A percentile compares a stretch with the other conserved stretches of the same genome.
Evolutionary conservation across 2,888 invertebrate genomes (phyloP).

Genomic region (Aphidius colemani): DNA sequence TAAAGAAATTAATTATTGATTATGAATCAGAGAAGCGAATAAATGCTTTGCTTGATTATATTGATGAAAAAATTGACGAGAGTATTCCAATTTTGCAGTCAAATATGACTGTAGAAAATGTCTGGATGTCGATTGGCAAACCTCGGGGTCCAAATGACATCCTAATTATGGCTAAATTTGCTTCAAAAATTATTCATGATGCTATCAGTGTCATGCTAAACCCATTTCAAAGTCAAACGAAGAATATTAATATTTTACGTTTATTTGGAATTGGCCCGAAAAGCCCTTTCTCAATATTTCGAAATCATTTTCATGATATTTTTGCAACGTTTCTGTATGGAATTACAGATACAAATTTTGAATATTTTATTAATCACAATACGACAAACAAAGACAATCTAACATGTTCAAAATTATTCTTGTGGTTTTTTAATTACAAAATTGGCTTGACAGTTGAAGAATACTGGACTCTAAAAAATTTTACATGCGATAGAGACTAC

Average conservation of each 20-base stretch:
- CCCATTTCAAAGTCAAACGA: conserved; percentile 24
- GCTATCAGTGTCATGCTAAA: conserved; percentile 31
- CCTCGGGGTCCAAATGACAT: conserved; percentile 39
- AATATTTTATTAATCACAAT: conserved; percentile 31
- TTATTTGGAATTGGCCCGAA: conserved; percentile 46
- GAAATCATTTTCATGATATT: conserved; percentile 44
- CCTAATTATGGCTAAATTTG: conserved; percentile 43
- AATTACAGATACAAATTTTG: conserved; percentile 41
- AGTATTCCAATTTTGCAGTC: conserved; percentile 37
- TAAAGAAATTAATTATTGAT: conserved; percentile 37
- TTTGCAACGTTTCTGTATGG: conserved; percentile 47
- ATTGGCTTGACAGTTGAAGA: conserved; percentile 42
- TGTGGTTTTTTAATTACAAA: conserved; percentile 41
- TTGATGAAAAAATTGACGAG: conserved; percentile 48
- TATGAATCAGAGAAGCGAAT: conserved; percentile 25
- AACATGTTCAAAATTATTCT: conserved; percentile 43
- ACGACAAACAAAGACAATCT: conserved; percentile 25
- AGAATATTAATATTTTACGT: conserved; percentile 40
- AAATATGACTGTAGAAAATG: conserved; percentile 34
- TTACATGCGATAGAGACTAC: conserved; percentile 44
- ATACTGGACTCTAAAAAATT: conserved; percentile 43
- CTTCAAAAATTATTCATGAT: conserved; percentile 42
- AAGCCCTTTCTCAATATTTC: conserved; percentile 42
- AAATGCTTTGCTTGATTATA: conserved; percentile 39
- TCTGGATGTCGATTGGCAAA: conserved; percentile 37